Base-by-base conservation (phyloP, 2,888 invertebrate species). In the Elegia similella region DNA sequence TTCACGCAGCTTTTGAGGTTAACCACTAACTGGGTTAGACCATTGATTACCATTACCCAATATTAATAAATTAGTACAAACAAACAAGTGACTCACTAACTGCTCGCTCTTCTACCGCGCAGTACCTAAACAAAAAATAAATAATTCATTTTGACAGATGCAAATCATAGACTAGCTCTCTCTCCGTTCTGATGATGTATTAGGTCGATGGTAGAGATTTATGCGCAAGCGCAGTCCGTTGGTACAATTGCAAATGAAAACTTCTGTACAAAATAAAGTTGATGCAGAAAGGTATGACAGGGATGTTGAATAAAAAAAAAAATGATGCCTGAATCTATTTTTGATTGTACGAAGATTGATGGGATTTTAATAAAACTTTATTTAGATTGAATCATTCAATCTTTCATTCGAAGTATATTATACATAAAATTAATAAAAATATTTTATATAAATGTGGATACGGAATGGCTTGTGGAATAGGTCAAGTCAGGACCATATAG, bases 11-110 rank as follows among this genome's bases (percentile, higher is more conserved):
- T 3, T 23, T 23, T 23, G 23, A 23, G 23, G 2, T 23, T 3
- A 5, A 23, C 23, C 23, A n/a, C n/a, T n/a, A n/a, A n/a, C n/a
- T n/a, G n/a, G n/a, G 23, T 23, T 23, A 23, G 5, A 23, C 23
- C 23, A 23, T 23, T 3, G 5, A 3, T 23, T 23, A 23, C 23
- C 23, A 38, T 10, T 34, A 46, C 44, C 54, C 53, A 52, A 53
- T 59, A 63, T 70, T 67, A 66, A 70, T 73, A 53, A 59, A 62
- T 64, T 62, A 66, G 67, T 67, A 59, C 63, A 71, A 68, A 64
- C 66, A 73, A 70, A 66, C 66, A 55, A 68, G 60, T 61, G 68
- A 86, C 86, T 86, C 85, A 86, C 85, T 68, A 80, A 79, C 69
- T 59, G 64, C 62, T 77, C 56, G 62, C 72, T 70, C 72, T 64